Base-by-base conservation (phyloP, 2,113 vertebrate genomes). In the Neodon shergylaensis region DNA sequence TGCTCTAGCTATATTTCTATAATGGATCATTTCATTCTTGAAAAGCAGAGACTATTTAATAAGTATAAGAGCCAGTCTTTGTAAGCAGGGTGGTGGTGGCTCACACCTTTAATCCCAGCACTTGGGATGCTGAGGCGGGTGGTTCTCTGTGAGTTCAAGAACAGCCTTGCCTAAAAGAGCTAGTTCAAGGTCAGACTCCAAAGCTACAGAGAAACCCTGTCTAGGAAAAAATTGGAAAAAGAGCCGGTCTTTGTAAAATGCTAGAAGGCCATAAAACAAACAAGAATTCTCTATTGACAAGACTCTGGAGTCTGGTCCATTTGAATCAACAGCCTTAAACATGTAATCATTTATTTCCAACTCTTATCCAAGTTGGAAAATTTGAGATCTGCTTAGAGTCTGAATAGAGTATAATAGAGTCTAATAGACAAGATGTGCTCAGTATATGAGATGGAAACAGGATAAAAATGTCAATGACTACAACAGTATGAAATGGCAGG, bases 21-120 rank as follows among this genome's bases (percentile, higher is more conserved):
- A 72, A 26, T 28, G 31, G 33, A 79, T 91, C 49, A 96, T n/a
- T 28, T 91, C 42, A 92, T 92, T 90, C 70, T 70, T 91, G 84
- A 12, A 72, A 2, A 88, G 7, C 9, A 70, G 16, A 85, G 36
- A 79, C n/a, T 68, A 91, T 49, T 91, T 94, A 94, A 31, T 44
- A 91, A 91, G 42, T 61, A 78, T n/a, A 90, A n/a, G 68, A 82
- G 19, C 44, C 31, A 72, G 1, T 82, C 52, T 85, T 72, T 73
- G 19, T 58, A 58, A 58, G 6, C 58, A 7, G 58, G 58, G 19
- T 58, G 58, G 19, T 58, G 58, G 58, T 58, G 19, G 58, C 58
- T 7, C 58, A 58, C 58, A 58, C 58, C 58, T 58, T 58, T 58
- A 58, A 21, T 58, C 58, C 58, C 58, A 58, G 58, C 58, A 58